Percentiles rank a stretch among this genome's conserved stretches.
Conservation (phyloP, 2,888 invertebrate genomes). For the Melitaea athalia region DNA sequence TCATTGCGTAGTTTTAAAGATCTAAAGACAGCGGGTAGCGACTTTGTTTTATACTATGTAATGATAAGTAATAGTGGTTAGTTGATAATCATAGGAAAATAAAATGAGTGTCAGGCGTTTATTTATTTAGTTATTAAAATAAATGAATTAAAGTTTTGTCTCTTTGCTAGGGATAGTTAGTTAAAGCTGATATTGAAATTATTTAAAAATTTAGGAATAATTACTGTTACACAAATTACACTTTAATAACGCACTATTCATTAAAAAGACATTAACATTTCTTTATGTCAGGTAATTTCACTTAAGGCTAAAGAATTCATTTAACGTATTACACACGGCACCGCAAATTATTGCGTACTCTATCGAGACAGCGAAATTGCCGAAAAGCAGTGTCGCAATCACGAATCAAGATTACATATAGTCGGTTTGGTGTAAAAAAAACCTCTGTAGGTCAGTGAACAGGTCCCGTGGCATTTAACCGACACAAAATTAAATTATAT, state of each 20-base stretch:
- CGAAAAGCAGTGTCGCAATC: constrained; percentile 43
- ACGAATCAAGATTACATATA: constrained; percentile 32
- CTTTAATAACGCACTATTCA: constrained; percentile 18
- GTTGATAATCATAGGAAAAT: background rate
- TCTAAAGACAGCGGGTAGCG: no score
- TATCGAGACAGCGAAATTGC: constrained; percentile 36
- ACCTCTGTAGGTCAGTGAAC: constrained; percentile 63
- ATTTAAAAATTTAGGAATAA: background rate
- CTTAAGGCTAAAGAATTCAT: constrained; percentile 24
- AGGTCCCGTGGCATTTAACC: constrained; percentile 51
- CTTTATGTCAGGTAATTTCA: constrained; percentile 23
- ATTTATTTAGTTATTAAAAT: background rate
- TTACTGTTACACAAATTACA: constrained; percentile 4
- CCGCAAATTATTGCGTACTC: constrained; percentile 34
- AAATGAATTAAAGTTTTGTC: background rate
- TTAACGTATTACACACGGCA: constrained; percentile 22
- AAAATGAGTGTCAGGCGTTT: no score
- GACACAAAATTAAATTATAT: constrained; percentile 47
- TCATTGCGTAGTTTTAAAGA: no score
- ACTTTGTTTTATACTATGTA: no score
- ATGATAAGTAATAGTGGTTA: background rate
- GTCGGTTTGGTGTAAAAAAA: constrained; percentile 39
- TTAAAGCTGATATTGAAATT: background rate
- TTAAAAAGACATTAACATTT: constrained; percentile 38
- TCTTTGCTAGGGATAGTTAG: background rate